phyloP scores from a whole-genome alignment of 2,113 vertebrate species.

The Enhydra lutris region DNA sequence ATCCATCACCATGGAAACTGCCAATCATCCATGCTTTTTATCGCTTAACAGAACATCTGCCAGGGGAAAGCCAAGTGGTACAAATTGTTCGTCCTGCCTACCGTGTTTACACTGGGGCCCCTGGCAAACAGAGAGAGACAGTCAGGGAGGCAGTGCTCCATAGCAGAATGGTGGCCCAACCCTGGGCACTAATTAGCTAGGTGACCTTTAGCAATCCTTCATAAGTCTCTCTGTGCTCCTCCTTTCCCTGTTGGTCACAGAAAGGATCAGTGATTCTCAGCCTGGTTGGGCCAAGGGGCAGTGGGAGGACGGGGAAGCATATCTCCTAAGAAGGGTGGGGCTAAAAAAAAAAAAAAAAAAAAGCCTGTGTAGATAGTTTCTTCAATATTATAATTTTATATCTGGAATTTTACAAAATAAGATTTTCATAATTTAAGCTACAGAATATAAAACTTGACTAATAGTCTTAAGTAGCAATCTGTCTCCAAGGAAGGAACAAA shows the following conservation, averaged over 20 bases:
- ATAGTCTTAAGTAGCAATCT: not conserved
- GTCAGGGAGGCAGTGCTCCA: not conserved
- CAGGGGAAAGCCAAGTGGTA: conserved; percentile 30
- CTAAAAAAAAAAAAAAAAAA: not conserved
- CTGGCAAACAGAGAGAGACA: not conserved
- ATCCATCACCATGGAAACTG: conserved; percentile 81
- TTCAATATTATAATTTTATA: not conserved
- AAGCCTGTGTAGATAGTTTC: not conserved
- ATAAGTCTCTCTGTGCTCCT: not conserved
- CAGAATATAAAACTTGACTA: not conserved
- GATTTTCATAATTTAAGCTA: not conserved
- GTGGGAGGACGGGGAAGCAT: not conserved
- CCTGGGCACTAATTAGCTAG: not conserved
- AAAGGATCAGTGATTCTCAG: not conserved
- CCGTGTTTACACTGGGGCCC: not conserved
- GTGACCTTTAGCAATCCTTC: not conserved
- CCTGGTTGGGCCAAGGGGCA: no score
- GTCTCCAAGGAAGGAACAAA: not conserved
- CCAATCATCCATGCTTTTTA: conserved; percentile 79
- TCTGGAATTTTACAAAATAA: conserved; percentile 9
- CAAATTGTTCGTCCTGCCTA: not conserved
- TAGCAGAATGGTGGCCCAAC: not conserved
- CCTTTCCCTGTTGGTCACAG: not conserved
- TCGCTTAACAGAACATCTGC: conserved; percentile 70
- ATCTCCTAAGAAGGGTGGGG: not conserved